phyloP scores from a whole-genome alignment of 2,113 vertebrate species.

The Acrocephalus arundinaceus region DNA sequence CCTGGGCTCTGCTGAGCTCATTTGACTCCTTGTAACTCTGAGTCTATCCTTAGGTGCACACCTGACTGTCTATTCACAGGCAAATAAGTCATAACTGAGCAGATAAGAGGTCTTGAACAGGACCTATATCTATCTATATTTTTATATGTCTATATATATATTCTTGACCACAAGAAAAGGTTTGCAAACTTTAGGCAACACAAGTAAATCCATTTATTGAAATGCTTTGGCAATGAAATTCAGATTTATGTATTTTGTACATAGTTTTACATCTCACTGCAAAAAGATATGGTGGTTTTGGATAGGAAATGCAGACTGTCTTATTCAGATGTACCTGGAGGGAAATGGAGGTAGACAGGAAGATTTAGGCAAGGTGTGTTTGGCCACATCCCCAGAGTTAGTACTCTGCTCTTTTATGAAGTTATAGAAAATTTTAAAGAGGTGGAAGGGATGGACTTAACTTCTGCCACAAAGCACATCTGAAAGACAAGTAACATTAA shows the following conservation, averaged over 20 bases:
- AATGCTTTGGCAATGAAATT: neutral
- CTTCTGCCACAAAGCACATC: neutral
- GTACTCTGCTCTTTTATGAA: neutral
- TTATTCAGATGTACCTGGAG: neutral
- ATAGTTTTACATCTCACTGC: neutral
- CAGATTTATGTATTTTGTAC: neutral
- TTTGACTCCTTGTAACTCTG: neutral
- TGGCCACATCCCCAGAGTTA: neutral
- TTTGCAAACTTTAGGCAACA: neutral
- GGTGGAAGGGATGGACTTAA: neutral
- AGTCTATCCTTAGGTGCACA: neutral
- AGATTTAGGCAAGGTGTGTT: neutral
- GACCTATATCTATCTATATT: neutral
- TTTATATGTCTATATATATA: neutral
- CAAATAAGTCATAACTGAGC: neutral
- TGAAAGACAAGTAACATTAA: neutral
- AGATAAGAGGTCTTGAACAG: neutral
- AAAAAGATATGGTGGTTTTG: neutral
- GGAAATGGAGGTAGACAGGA: neutral
- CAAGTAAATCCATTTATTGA: neutral
- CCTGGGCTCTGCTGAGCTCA: neutral
- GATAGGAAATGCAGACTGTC: neutral
- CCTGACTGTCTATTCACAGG: neutral
- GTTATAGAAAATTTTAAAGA: neutral
- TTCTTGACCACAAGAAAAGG: neutral